Evolutionary conservation across 2,797 vertebrate species (phyloP).

Genomic region (Natrix natrix): DNA sequence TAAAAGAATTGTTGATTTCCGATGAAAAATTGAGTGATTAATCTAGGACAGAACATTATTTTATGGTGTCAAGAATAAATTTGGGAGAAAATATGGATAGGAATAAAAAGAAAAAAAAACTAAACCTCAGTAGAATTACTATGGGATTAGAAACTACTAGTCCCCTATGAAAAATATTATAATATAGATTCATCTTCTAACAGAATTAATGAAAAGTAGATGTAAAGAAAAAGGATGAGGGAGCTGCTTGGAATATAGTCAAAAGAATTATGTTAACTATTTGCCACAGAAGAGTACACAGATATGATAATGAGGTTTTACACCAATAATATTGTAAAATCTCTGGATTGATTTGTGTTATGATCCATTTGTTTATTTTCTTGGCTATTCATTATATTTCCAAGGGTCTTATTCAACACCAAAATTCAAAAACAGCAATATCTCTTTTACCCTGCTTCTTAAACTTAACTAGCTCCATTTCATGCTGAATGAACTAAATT

Average conservation of each 20-base stretch:
- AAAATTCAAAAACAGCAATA: not conserved
- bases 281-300: not conserved
- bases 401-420: not conserved
- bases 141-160: not conserved
- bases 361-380: not conserved
- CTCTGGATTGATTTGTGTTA: not conserved
- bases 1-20: not conserved
- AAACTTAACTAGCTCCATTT: not conserved
- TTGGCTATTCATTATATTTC: not conserved
- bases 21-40: not conserved
- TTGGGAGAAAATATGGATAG: not conserved
- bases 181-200: not conserved
- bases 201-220: not conserved
- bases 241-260: not conserved
- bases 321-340: not conserved
- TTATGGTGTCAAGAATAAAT: not conserved
- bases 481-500: too few relatives aligned
- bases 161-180: not conserved
- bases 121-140: not conserved
- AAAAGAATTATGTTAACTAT: not conserved
- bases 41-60: not conserved
- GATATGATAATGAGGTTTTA: not conserved
- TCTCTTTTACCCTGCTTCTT: not conserved
- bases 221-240: not conserved
- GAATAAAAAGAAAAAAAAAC: not conserved